Evolutionary conservation across 2,888 invertebrate genomes (phyloP).

Genomic region (Escarpia spicata): DNA sequence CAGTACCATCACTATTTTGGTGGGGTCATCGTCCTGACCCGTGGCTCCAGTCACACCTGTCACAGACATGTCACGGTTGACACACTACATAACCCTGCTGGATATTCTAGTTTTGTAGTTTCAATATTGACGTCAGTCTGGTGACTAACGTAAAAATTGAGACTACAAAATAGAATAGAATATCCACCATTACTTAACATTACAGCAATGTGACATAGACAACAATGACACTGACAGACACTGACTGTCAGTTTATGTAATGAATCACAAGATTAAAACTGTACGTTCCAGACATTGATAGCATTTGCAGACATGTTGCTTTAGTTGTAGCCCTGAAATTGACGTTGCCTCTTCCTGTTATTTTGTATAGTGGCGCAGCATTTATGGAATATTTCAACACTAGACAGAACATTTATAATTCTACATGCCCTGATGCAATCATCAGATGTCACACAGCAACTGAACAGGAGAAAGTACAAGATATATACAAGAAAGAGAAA

Average conservation of each 20-base stretch:
- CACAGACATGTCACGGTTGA: background rate
- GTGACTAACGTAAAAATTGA: too few species aligned
- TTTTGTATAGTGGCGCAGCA: background rate
- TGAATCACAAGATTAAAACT: background rate
- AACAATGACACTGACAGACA: background rate
- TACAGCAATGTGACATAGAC: too few species aligned
- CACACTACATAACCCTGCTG: too few species aligned
- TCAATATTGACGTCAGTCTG: too few species aligned
- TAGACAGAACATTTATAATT: background rate
- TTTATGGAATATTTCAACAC: background rate
- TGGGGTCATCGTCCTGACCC: constrained; percentile 55
- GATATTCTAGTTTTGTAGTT: too few species aligned
- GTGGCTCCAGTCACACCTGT: constrained; percentile 46
- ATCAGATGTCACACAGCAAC: background rate
- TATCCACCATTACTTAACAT: too few species aligned
- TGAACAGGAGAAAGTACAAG: background rate
- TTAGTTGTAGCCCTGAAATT: background rate
- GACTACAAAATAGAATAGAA: too few species aligned
- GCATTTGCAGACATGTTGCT: background rate
- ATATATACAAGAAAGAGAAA: background rate
- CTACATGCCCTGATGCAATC: background rate
- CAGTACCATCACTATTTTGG: constrained; percentile 85
- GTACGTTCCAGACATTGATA: background rate
- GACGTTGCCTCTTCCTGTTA: background rate
- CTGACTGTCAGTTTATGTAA: background rate